Evolutionary conservation across 1,140 invertebrate species (phyloP).

Genomic region (Coptotermes formosanus): DNA sequence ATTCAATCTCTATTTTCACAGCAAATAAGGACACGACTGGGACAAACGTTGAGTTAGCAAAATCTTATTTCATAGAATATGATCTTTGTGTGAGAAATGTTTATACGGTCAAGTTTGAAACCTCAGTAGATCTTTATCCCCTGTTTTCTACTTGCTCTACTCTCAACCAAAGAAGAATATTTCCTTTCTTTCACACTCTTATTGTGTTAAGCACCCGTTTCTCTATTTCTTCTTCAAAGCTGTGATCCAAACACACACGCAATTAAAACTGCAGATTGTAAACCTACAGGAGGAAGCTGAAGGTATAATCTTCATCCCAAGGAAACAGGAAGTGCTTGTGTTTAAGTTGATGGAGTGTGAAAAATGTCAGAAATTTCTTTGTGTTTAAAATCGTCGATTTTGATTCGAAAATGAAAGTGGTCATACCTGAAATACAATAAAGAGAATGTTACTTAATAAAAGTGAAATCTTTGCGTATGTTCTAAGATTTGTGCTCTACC

Average conservation of each 20-base stretch:
- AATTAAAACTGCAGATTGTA: not conserved
- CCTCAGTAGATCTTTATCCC: not conserved
- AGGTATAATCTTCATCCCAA: not conserved
- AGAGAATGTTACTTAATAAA: not conserved
- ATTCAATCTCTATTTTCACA: not conserved
- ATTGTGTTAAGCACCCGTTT: not conserved
- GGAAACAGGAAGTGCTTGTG: not conserved
- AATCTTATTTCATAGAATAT: not conserved
- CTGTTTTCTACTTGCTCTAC: not conserved
- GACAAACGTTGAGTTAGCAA: not conserved
- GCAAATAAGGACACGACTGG: not conserved
- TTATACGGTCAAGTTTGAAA: not conserved
- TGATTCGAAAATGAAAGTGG: not conserved
- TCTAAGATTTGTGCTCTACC: not conserved
- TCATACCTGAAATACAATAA: not conserved
- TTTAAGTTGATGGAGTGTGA: not conserved
- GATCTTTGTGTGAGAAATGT: not conserved
- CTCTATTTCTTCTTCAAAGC: not conserved
- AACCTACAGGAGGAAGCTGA: not conserved
- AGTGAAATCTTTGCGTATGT: not conserved
- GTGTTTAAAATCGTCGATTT: not conserved
- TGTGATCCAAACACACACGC: not conserved
- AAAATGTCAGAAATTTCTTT: not conserved
- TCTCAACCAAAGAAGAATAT: not conserved
- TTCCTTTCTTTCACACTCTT: not conserved